Evolutionary conservation across 2,888 invertebrate genomes (phyloP), one percentile per base, ranked within the genome.

Genomic region (Cantharis nigra): DNA sequence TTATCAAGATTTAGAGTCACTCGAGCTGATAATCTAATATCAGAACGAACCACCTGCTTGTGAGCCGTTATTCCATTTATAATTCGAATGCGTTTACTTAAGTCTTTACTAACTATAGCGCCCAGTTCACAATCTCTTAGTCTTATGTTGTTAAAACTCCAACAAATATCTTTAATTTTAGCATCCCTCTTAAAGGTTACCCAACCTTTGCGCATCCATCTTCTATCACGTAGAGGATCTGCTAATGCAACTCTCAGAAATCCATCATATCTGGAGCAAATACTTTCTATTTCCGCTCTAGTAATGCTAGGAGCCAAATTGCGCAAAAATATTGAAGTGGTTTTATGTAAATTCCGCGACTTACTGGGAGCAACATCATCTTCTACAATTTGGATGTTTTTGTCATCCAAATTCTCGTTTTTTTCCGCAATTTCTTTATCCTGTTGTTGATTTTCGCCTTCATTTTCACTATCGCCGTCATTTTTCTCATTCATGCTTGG

Each of bases 81-180:
- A 0, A 97, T 94, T 0, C 99, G 93, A 79, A 99, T 96, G 72
- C 99, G 93, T 11, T 98, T 94, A 84, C 97, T 97, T 80, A 99
- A 90, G 90, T 99, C 99, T 16, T 98, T 92, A 90, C 99, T 99
- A 69, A 99, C 97, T 82, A 99, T 97, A 9, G 98, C 97, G 16
- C 97, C 97, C 82, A 98, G 90, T 88, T 98, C 98, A 87, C 96
- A 96, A 85, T 98, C 98, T 80, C 94, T 93, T 80, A 95, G 90
- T 93, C 98, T 92, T 79, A 98, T 96, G 83, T 97, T 98, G 87
- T 98, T 99, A 64, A 99, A 91, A 87, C 97, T 97, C 98, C 98
- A 99, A 89, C 99, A 99, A 82, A 99, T 99, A 87, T 99, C 99
- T 87, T 99, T 99, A 82, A 99, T 99, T 89, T 99, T 98, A 69